These are phyloP conservation scores for Tauraco erythrolophus DNA, from an alignment of 2,113 vertebrate genomes.

Conservation along the genomic window DNA sequence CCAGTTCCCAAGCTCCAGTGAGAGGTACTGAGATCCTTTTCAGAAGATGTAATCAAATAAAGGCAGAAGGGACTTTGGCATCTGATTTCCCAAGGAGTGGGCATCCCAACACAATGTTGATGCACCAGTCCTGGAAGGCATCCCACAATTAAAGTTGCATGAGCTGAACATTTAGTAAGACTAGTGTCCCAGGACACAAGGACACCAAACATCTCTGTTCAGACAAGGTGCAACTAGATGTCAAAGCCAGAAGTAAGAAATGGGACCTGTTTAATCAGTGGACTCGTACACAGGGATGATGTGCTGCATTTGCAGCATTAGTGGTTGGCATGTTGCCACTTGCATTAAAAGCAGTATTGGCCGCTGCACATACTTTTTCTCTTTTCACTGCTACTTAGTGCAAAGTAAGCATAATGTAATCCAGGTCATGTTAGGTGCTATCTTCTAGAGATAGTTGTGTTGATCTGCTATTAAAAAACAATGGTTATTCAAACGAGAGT, in stretches of 20 bases:
- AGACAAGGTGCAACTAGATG: not conserved
- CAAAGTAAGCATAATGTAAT: not conserved
- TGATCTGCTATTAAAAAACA: not conserved
- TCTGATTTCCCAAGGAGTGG: not conserved
- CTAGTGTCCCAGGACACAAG: rapidly evolving
- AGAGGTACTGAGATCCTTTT: not conserved
- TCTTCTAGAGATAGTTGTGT: not conserved
- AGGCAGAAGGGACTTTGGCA: not conserved
- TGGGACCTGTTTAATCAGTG: not conserved
- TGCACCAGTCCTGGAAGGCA: not conserved
- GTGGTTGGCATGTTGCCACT: not conserved
- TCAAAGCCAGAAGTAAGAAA: not conserved
- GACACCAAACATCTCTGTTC: not conserved
- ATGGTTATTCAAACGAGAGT: not conserved
- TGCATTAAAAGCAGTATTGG: not conserved
- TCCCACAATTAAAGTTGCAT: no score
- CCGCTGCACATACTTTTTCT: not conserved
- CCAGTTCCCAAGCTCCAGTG: not conserved
- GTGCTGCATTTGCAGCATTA: not conserved
- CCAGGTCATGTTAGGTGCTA: not conserved
- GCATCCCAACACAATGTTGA: not conserved
- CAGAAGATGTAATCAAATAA: not conserved
- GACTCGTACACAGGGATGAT: not conserved
- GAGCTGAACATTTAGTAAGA: not conserved
- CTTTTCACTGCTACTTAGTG: not conserved